Percentiles rank a stretch among this genome's conserved stretches.
Evolutionary conservation across 2,797 vertebrate species (phyloP).

Genomic region (Morus bassanus): DNA sequence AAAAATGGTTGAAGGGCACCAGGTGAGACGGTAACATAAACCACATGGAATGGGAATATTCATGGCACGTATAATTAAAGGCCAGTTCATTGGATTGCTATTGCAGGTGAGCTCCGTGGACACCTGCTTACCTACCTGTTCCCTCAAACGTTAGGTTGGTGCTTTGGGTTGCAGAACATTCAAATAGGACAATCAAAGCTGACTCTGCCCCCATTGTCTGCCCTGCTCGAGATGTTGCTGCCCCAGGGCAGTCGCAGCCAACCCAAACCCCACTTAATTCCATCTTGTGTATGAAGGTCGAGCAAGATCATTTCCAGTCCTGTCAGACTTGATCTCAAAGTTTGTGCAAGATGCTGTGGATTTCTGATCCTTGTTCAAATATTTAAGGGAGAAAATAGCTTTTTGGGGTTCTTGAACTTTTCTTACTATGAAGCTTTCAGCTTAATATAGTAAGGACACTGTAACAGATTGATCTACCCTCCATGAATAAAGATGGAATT

Average conservation of each 20-base stretch:
- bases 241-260: not conserved
- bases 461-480: slow-evolving; percentile 4
- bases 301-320: not conserved
- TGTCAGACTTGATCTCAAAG: not conserved
- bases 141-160: not conserved
- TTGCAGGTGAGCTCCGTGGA: not conserved
- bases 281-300: not conserved
- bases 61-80: not conserved
- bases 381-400: not conserved
- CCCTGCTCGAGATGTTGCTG: not conserved
- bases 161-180: not conserved
- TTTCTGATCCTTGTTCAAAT: not conserved
- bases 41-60: not conserved
- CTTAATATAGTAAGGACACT: not conserved
- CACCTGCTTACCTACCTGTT: not conserved
- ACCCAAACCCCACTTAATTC: not conserved
- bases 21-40: not conserved
- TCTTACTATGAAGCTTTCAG: not conserved
- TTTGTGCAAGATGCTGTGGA: not conserved
- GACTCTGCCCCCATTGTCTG: not conserved
- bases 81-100: not conserved
- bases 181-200: not conserved
- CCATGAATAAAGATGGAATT: not conserved
- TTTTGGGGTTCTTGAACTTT: not conserved
- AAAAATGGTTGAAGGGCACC: not conserved